A percentile compares a stretch with the other conserved stretches of the same genome.
phyloP scores from a whole-genome alignment of 2,113 vertebrate genomes.

The Cyanoderma ruficeps region DNA sequence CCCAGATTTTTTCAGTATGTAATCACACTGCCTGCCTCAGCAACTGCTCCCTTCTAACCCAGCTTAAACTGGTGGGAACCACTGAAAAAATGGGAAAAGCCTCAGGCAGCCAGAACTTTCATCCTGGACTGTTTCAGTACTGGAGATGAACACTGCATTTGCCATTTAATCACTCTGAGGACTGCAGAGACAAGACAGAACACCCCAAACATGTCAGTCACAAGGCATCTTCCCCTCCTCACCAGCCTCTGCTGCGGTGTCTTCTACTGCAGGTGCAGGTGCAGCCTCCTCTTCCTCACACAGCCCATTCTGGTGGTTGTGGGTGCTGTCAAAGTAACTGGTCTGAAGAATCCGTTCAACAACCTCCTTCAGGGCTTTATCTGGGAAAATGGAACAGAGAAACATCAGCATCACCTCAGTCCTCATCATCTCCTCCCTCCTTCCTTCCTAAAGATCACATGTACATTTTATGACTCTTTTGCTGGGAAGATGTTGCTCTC shows the following conservation, averaged over 20 bases:
- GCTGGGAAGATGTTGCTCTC: background rate
- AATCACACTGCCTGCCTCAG: background rate
- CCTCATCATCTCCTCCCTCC: background rate
- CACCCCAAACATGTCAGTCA: background rate
- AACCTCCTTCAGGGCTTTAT: slow-evolving; percentile 90
- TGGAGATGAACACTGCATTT: background rate
- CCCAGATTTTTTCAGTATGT: background rate
- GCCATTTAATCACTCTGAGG: background rate
- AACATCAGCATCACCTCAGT: background rate
- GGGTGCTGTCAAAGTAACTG: slow-evolving; percentile 91
- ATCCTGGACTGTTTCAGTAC: background rate
- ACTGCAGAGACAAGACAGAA: background rate
- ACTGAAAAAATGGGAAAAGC: background rate
- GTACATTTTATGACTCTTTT: background rate
- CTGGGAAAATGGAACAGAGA: slow-evolving; percentile 58
- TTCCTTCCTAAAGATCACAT: background rate
- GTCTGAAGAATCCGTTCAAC: slow-evolving; percentile 91
- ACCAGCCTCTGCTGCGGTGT: slow-evolving; percentile 86
- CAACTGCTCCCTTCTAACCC: background rate
- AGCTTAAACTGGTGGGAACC: background rate
- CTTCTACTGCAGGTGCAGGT: slow-evolving; percentile 75
- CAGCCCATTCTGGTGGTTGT: slow-evolving; percentile 90
- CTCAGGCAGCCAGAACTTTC: background rate
- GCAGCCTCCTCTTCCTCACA: slow-evolving; percentile 84
- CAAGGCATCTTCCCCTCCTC: background rate